Evolutionary conservation across 2,113 vertebrate species (phyloP).

Genomic region (Tachycineta bicolor): DNA sequence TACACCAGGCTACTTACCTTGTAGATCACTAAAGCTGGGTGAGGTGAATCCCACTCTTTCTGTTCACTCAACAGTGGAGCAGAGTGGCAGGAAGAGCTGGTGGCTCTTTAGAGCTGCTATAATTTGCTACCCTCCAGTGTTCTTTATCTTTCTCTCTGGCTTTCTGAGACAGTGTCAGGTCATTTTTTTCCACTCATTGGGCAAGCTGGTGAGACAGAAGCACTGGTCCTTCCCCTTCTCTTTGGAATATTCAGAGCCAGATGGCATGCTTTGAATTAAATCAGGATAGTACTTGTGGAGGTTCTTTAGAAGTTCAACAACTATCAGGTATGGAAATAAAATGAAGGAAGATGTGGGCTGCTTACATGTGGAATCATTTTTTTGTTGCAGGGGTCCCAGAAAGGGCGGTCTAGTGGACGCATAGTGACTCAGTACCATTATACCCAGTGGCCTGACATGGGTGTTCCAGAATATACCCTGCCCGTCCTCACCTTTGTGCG

Average conservation of each 20-base stretch:
- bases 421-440: constrained; percentile 91
- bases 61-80: not conserved
- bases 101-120: not conserved
- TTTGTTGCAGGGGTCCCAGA: constrained; percentile 86
- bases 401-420: constrained; percentile 82
- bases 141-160: not conserved
- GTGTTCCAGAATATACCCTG: constrained; percentile 88
- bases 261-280: not conserved
- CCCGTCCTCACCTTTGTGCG: constrained; percentile 91
- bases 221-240: not conserved
- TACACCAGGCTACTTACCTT: not conserved
- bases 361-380: not conserved
- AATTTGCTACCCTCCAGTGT: not conserved
- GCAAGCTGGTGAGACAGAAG: not conserved
- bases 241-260: not conserved
- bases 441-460: constrained; percentile 98
- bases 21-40: not conserved
- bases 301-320: not conserved
- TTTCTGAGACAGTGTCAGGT: not conserved
- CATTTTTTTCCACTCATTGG: not conserved
- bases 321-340: not conserved
- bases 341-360: not conserved
- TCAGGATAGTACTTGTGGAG: not conserved
- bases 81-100: not conserved
- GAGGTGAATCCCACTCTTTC: not conserved